Base-by-base conservation (phyloP, 2,797 vertebrate species). In the Myotis findleyi region DNA sequence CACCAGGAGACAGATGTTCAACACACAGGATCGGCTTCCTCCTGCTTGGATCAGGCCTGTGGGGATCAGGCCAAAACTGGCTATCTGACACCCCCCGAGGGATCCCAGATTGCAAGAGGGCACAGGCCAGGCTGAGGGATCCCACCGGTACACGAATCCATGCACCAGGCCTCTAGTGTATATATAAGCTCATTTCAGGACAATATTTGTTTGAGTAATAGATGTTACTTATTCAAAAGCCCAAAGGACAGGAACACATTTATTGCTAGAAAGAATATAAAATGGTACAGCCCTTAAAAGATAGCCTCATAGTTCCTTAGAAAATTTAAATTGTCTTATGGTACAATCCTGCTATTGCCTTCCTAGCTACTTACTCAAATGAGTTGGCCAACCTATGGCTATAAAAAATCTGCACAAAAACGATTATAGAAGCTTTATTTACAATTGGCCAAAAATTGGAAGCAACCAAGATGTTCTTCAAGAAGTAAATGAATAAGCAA, bases 371-470 rank as follows among this genome's bases (percentile, higher is more conserved):
- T 59, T 77, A 55, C 23, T 41, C 10, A 55, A 57, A 64, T 69
- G 7, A 87, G 18, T 36, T 62, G 23, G 20, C 20, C 72, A 92
- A 87, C 16, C 44, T 66, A 51, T 38, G 12, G 51, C 21, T 30
- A 57, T 33, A 75, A 84, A n/a, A 84, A 64, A n/a, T 36, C 17
- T 44, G 33, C 36, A 16, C 49, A 79, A 33, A 71, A 86, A 44
- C 59, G 20, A 68, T 91, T 62, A 72, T 10, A 91, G 33, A 30
- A 89, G 17, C 20, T 91, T 85, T 94, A 92, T 87, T 84, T 10
- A 36, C 72, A 73, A 72, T 2, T 77, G 59, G 47, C 4, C 20
- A 44, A 47, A 83, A 80, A 87, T 25, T 49, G 14, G n/a, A 62
- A 85, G 20, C 49, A 44, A 55, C 38, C 0, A 59, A 82, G 49